Percentiles rank a stretch among this genome's conserved stretches.
Evolutionary conservation across 2,888 invertebrate genomes (phyloP).

Genomic region (Rotaria socialis): DNA sequence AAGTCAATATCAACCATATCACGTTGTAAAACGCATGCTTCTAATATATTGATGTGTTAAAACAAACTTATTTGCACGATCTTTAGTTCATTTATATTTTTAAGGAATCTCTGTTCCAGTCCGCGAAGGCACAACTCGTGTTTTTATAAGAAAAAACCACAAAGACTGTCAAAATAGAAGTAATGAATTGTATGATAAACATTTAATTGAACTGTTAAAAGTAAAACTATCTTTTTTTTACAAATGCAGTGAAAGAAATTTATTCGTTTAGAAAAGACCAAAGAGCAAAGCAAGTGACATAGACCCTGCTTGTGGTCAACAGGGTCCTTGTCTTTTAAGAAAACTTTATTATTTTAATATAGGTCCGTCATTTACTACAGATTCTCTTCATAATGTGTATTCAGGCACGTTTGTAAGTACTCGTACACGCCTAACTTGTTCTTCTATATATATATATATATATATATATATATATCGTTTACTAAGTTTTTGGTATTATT

Average conservation of each 20-base stretch:
- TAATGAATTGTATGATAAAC: neutral
- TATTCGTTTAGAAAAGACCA: neutral
- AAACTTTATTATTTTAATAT: neutral
- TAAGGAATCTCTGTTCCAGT: too few relatives aligned
- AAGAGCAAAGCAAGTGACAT: neutral
- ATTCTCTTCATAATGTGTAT: neutral
- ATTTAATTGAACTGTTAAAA: neutral
- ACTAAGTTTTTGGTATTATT: neutral
- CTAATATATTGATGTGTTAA: too few relatives aligned
- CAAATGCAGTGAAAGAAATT: too few relatives aligned
- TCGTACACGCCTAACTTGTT: too few relatives aligned
- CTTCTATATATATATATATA: too few relatives aligned
- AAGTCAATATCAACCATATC: too few relatives aligned
- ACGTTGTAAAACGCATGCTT: too few relatives aligned
- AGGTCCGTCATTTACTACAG: neutral
- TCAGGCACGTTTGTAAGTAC: neutral
- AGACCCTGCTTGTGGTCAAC: constrained; percentile 18
- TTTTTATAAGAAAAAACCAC: neutral
- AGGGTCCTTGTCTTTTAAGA: neutral
- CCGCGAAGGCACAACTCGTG: neutral
- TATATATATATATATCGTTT: neutral
- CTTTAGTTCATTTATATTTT: too few relatives aligned
- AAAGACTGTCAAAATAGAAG: neutral
- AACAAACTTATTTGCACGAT: too few relatives aligned
- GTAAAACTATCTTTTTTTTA: neutral